Evolutionary conservation across 1,140 invertebrate species (phyloP).

Genomic region (Platyura marginata): DNA sequence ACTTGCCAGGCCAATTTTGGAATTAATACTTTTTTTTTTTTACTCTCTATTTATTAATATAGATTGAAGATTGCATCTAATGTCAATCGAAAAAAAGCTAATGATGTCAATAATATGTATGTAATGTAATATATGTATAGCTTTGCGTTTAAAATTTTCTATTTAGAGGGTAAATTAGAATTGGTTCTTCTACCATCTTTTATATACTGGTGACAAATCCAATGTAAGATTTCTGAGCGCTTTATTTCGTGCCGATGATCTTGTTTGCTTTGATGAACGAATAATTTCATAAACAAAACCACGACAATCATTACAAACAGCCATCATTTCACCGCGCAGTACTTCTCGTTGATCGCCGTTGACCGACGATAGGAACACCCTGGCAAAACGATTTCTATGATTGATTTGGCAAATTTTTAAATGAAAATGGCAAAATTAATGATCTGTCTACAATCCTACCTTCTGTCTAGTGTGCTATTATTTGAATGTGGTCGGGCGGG

Average conservation of each 20-base stretch:
- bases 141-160: no score
- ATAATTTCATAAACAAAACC: slow-evolving; percentile 87
- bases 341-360: slow-evolving; percentile 31
- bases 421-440: no score
- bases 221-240: slow-evolving; percentile 61
- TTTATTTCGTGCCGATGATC: slow-evolving; percentile 58
- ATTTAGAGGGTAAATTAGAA: no score
- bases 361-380: slow-evolving; percentile 26
- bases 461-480: slow-evolving; percentile 29
- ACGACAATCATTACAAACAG: slow-evolving; percentile 86
- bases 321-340: slow-evolving; percentile 60
- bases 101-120: no score
- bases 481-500: slow-evolving; percentile 23
- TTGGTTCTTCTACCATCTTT: slow-evolving; percentile 16
- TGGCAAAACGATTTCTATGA: slow-evolving; percentile 25
- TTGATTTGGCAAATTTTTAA: no score
- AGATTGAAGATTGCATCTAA: no score
- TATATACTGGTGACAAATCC: slow-evolving; percentile 62
- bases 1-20: no score
- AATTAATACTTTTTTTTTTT: no score
- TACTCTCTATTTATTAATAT: no score
- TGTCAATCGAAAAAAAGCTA: no score
- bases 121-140: no score
- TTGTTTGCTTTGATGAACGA: slow-evolving; percentile 58
- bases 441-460: no score